These are phyloP conservation scores for Microctonus hyperodae DNA, from an alignment of 2,888 invertebrate genomes.

Conservation along the genomic window DNA sequence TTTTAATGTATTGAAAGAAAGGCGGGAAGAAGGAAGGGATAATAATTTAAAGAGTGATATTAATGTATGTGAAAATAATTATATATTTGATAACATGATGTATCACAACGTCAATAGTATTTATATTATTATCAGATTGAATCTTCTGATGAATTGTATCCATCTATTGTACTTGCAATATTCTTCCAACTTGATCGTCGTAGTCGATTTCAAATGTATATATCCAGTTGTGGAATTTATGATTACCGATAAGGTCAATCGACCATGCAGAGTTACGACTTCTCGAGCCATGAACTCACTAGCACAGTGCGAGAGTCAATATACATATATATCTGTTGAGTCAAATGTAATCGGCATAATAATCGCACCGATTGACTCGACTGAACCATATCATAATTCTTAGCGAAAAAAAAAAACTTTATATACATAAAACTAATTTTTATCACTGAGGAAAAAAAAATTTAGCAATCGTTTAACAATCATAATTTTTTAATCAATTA, in stretches of 20 bases:
- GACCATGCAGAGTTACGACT: constrained; percentile 13
- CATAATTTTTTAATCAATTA: no score
- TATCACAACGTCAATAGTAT: no score
- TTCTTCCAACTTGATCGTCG: constrained; percentile 3
- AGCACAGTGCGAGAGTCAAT: not conserved
- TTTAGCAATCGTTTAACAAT: no score
- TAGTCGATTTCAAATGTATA: constrained; percentile 9
- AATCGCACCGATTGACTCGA: constrained; percentile 7
- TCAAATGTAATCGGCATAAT: constrained; percentile 12
- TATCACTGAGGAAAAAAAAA: no score
- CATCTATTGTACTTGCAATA: constrained; percentile 17
- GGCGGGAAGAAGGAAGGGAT: no score
- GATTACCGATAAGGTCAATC: constrained; percentile 28
- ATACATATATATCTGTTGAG: not conserved
- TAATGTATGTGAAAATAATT: no score
- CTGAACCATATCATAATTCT: not conserved
- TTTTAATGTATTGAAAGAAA: no score
- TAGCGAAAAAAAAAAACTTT: not conserved
- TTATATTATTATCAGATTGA: not conserved
- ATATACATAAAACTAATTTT: constrained; percentile 4
- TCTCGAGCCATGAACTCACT: constrained; percentile 8
- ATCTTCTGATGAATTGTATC: not conserved
- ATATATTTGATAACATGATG: no score
- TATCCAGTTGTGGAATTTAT: constrained; percentile 29
- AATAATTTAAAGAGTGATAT: no score